Evolutionary conservation across 2,113 vertebrate species (phyloP), one percentile per base, ranked within the genome.

Genomic region (Chlamydotis undulata): DNA sequence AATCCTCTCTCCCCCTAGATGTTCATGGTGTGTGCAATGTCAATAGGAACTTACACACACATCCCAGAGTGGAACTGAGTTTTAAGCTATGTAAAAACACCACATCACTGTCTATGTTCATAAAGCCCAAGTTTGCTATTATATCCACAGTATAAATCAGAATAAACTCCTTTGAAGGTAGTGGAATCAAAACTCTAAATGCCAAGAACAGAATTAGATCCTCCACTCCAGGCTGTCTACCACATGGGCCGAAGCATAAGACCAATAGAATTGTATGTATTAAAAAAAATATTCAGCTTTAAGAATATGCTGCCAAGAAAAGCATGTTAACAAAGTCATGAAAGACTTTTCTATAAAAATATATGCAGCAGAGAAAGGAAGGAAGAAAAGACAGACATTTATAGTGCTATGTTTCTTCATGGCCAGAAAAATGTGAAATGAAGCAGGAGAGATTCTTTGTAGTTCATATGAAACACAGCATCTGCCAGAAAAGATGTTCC

Each of bases 401-500:
- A 68, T n/a, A 81, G 50, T 75, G 65, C 82, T 87, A n/a, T 50
- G 57, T 68, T 95, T 94, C 87, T 94, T 85, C 77, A 68, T 47
- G 93, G 63, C 41, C 64, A 47, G 19, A 78, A 96, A 92, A 96
- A 79, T 26, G 41, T 63, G 83, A 82, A 89, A 81, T 28, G n/a
- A 94, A 93, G 80, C 49, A 73, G 23, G 6, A 96, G 82, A 87
- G 35, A 80, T 69, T 81, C 31, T 96, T 91, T 84, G 57, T 63
- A 75, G 88, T 45, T 96, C 71, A 49, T 26, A 45, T 79, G 82
- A 97, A 93, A 96, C 88, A 59, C 79, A 65, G 75, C 64, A 91
- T 94, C 93, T 97, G 91, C 81, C 78, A 89, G 95, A 83, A 89
- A 90, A 95, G 63, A 86, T 35, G 33, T 89, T 92, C 78, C 31